Base-by-base conservation (phyloP, 2,888 invertebrate species). In the Oscheius sp. region DNA sequence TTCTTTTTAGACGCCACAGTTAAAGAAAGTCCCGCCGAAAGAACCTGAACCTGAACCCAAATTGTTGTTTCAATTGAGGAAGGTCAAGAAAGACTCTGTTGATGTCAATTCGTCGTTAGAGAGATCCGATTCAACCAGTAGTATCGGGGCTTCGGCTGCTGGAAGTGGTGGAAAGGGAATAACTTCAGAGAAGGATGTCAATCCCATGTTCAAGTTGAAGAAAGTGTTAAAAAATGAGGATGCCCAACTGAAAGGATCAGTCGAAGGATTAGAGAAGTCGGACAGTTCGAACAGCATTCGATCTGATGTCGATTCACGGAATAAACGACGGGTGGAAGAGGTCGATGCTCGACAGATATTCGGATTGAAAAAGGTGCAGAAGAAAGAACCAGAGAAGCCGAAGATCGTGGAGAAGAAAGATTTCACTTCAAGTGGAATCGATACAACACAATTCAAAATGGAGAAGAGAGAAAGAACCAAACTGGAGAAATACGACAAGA, bases 291-390 rank as follows among this genome's bases (percentile, higher is more conserved):
- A 67, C 24, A 73, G 74, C 47, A n/a, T 77, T 24, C 71, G 71
- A 65, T 71, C 73, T 36, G 66, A 56, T 5, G 6, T n/a, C 14
- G 62, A 47, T 6, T 2, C 36, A 20, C 14, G 22, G 26, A 49
- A 26, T 20, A 8, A 54, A 28, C 61, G 59, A 28, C 54, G 59
- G 44, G 59, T 49, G 32, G 67, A 69, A 28, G 77, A 71, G 32
- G 62, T 68, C 50, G 67, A 67, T 24, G 24, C 45, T 20, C 20
- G 59, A 59, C 36, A 28, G 65, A 67, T 75, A 57, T 73, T 81
- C 26, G 77, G 79, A 62, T 71, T 82, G 68, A 84, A 84, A 68
- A 82, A 77, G 57, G 78, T 80, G 9, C 71, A 69, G 17, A 80
- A 80, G 62, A 75, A 73, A 36, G 81, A 78, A 24, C 57, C 68